Conservation (phyloP, 2,113 vertebrate genomes). For the Hypomesus transpacificus region DNA sequence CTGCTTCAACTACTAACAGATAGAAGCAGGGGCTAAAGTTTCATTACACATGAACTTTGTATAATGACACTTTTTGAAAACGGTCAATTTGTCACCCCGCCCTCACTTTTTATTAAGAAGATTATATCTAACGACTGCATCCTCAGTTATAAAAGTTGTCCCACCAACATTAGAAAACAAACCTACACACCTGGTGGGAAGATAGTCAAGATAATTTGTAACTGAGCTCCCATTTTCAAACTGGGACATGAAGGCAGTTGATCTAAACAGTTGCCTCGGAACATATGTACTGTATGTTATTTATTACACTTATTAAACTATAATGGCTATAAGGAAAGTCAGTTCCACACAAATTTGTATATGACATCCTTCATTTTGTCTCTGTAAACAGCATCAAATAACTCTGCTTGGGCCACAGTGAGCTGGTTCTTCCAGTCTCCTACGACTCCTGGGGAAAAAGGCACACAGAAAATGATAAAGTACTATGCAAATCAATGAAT, state of each 20-base stretch:
- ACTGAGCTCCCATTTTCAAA: neutral
- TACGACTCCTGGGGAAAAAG: slow-evolving; percentile 56
- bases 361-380: slow-evolving; percentile 64
- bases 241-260: neutral
- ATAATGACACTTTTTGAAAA: too few relatives aligned
- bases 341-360: slow-evolving; percentile 66
- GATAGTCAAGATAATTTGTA: neutral
- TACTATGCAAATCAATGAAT: too few relatives aligned
- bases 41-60: too few relatives aligned
- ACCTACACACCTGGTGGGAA: neutral
- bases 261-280: neutral
- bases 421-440: slow-evolving; percentile 72
- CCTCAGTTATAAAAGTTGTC: too few relatives aligned
- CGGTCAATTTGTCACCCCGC: too few relatives aligned
- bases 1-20: too few relatives aligned
- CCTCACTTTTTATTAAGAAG: too few relatives aligned
- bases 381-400: slow-evolving; percentile 62
- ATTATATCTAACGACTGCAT: too few relatives aligned
- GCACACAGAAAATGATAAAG: neutral
- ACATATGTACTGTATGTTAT: neutral
- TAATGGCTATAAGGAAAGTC: slow-evolving; percentile 6
- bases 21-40: too few relatives aligned
- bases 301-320: too few relatives aligned
- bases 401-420: slow-evolving; percentile 50
- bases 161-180: neutral